Evolutionary conservation across 2,113 vertebrate species (phyloP).

Genomic region (Leptobrachium leishanense): DNA sequence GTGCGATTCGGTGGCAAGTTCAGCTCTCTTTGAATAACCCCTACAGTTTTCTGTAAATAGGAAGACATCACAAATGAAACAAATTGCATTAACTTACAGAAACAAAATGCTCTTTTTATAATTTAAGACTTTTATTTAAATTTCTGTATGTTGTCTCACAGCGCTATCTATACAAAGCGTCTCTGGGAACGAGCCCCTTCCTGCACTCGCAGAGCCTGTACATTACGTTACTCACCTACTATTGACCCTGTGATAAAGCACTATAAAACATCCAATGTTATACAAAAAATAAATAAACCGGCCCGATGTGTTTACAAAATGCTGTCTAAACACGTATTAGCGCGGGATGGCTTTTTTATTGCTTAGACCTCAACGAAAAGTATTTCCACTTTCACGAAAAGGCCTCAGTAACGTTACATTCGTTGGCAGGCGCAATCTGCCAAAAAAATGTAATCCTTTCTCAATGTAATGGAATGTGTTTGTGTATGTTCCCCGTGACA

Average conservation of each 20-base stretch:
- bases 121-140: no score
- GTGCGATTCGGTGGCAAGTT: no score
- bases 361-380: not conserved
- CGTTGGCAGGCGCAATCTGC: slow-evolving; percentile 23
- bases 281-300: slow-evolving; percentile 1
- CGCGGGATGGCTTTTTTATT: slow-evolving; percentile 3
- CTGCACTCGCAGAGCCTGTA: not conserved
- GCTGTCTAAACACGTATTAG: slow-evolving; percentile 8
- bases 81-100: no score
- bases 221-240: not conserved
- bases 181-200: not conserved
- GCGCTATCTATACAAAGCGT: no score
- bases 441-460: slow-evolving; percentile 34
- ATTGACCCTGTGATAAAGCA: not conserved
- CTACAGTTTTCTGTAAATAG: no score
- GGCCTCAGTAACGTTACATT: slow-evolving; percentile 40
- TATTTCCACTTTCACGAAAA: slow-evolving; percentile 36
- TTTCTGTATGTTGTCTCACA: no score
- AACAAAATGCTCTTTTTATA: no score
- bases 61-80: no score
- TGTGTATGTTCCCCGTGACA: slow-evolving; percentile 45
- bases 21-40: no score
- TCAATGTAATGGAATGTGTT: slow-evolving; percentile 48
- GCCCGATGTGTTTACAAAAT: slow-evolving; percentile 12
- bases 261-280: not conserved